Conservation (phyloP, 2,888 invertebrate species). For the Hemistola chrysoprasaria region DNA sequence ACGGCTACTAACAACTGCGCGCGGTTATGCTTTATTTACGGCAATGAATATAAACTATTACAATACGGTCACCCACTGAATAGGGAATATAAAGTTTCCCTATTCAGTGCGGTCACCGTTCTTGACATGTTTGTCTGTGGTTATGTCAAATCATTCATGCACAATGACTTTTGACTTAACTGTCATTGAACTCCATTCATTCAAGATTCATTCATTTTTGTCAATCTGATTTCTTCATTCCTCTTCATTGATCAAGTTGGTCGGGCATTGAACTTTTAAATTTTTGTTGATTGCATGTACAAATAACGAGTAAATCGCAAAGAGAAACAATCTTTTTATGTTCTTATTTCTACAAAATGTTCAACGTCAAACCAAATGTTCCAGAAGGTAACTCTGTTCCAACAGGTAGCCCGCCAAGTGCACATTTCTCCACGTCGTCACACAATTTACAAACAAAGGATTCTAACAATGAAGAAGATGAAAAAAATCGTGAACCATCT, state of each 20-base stretch:
- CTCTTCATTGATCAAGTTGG: constrained; percentile 6
- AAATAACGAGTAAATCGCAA: constrained; percentile 2
- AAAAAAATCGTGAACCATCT: constrained; percentile 19
- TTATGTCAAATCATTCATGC: too few relatives aligned
- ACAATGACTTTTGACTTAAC: too few relatives aligned
- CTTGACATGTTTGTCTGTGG: too few relatives aligned
- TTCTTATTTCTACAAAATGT: constrained; percentile 34
- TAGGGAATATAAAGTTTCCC: too few relatives aligned
- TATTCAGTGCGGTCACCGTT: too few relatives aligned
- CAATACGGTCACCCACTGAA: too few relatives aligned
- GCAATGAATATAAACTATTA: too few relatives aligned
- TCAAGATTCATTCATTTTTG: too few relatives aligned
- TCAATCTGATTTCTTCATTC: too few relatives aligned
- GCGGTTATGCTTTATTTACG: too few relatives aligned
- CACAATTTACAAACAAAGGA: constrained; percentile 42
- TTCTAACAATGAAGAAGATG: constrained; percentile 36
- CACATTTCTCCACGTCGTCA: constrained; percentile 45
- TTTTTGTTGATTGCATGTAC: constrained; percentile 15
- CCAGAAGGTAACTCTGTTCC: constrained; percentile 40
- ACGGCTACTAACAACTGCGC: too few relatives aligned
- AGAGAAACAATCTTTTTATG: constrained; percentile 7
- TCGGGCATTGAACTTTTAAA: constrained; percentile 23
- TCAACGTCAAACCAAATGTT: constrained; percentile 42
- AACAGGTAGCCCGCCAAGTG: constrained; percentile 40
- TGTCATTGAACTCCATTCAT: too few relatives aligned